Conservation (phyloP, 64 coral and sea anemone genomes). For the Exaiptasia diaphana region DNA sequence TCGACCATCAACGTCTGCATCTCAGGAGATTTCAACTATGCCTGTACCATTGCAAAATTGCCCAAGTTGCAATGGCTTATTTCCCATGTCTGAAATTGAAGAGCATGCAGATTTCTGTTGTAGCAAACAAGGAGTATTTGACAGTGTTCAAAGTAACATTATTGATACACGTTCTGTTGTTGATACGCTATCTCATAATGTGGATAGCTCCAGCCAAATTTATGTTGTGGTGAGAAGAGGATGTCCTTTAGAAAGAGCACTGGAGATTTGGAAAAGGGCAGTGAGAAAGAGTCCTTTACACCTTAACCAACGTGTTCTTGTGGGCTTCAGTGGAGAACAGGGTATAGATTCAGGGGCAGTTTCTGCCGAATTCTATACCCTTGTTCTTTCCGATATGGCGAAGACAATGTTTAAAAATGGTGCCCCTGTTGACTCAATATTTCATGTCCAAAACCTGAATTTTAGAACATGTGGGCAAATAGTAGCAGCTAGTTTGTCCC, state of each 20-base stretch:
- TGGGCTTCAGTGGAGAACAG: conserved; percentile 17
- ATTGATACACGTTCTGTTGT: too few species aligned
- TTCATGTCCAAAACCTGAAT: conserved; percentile 20
- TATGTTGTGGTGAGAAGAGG: background rate
- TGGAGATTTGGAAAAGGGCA: conserved; percentile 20
- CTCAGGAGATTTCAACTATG: background rate
- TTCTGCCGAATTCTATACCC: background rate
- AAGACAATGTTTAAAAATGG: conserved; percentile 24
- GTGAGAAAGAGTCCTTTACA: background rate
- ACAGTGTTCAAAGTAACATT: too few species aligned
- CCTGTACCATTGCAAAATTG: background rate
- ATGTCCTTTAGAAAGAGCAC: background rate
- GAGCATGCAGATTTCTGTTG: conserved; percentile 40
- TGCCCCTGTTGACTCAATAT: background rate
- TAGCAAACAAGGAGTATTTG: background rate
- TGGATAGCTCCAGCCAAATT: background rate
- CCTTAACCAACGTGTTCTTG: background rate
- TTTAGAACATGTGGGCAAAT: conserved; percentile 39
- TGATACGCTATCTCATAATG: background rate
- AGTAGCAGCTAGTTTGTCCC: conserved; percentile 41
- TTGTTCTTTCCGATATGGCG: background rate
- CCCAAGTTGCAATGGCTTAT: conserved; percentile 42
- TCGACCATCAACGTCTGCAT: conserved; percentile 10
- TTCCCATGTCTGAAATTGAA: conserved; percentile 30
- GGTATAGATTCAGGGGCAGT: conserved; percentile 33